Percentiles rank a stretch among this genome's conserved stretches.
Evolutionary conservation across 2,113 vertebrate genomes (phyloP).

Genomic region (Myiozetetes cayanensis): DNA sequence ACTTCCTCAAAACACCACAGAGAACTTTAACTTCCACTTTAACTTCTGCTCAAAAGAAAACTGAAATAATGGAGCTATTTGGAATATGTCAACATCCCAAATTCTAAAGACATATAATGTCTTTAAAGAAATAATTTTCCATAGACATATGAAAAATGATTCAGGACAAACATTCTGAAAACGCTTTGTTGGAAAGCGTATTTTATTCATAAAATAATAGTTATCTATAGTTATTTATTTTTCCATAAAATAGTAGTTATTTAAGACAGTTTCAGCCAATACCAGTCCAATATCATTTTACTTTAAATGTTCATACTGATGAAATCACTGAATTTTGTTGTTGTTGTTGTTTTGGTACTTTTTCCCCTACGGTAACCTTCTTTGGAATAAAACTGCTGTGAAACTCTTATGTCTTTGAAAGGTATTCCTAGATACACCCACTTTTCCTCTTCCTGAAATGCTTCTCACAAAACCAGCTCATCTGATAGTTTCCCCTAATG

Average conservation of each 20-base stretch:
- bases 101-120: not conserved
- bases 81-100: not conserved
- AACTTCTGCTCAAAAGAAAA: not conserved
- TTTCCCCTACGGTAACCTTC: not conserved
- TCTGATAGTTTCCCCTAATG: not conserved
- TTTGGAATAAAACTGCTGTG: not conserved
- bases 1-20: not conserved
- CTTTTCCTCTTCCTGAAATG: not conserved
- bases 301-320: not conserved
- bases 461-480: not conserved
- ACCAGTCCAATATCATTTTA: not conserved
- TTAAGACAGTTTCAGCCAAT: not conserved
- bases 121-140: too few species aligned
- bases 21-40: not conserved
- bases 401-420: not conserved
- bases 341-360: not conserved
- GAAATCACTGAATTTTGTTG: not conserved
- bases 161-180: not conserved
- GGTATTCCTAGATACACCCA: not conserved
- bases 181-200: not conserved
- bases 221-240: not conserved
- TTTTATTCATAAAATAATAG: not conserved
- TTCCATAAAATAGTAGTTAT: not conserved
- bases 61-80: not conserved
- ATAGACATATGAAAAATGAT: not conserved